Conservation (phyloP, 2,888 invertebrate species). For the Tetramorium bicarinatum region DNA sequence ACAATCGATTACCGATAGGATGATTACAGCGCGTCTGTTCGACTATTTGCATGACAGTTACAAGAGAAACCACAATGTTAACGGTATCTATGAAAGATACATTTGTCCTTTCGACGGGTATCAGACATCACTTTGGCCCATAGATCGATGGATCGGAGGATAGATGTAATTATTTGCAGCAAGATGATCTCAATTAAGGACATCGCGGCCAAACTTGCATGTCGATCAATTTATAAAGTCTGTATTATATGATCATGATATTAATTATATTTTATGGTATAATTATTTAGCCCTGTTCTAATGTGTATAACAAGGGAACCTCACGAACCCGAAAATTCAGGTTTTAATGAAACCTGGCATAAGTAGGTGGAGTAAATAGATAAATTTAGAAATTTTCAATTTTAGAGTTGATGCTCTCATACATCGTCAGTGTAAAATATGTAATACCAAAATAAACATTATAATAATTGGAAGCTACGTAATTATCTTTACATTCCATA, state of each 20-base stretch:
- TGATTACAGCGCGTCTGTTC: conserved; percentile 28
- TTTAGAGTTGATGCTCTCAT: too few species aligned
- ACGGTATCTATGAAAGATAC: conserved; percentile 38
- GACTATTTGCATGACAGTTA: conserved; percentile 47
- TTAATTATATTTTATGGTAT: conserved; percentile 20
- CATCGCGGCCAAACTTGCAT: conserved; percentile 52
- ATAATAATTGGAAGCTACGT: too few species aligned
- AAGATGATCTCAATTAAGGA: conserved; percentile 79
- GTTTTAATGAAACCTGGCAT: too few species aligned
- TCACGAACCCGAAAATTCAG: too few species aligned
- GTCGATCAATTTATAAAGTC: conserved; percentile 40
- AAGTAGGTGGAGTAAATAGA: too few species aligned
- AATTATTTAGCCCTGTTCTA: not conserved
- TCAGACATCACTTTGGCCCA: not conserved
- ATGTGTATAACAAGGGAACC: not conserved
- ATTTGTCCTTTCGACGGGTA: conserved; percentile 19
- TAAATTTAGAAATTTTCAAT: too few species aligned
- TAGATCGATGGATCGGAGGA: conserved; percentile 55
- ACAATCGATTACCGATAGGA: conserved; percentile 50
- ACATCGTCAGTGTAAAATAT: too few species aligned
- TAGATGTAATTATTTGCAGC: conserved; percentile 77
- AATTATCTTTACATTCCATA: too few species aligned
- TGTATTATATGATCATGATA: not conserved
- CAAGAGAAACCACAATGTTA: conserved; percentile 21
- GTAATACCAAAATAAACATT: too few species aligned